A percentile compares a stretch with the other conserved stretches of the same genome.
These are phyloP conservation scores for Microctenopoma stevenorrisi DNA, from an alignment of 2,797 vertebrate species.

Conservation along the genomic window DNA sequence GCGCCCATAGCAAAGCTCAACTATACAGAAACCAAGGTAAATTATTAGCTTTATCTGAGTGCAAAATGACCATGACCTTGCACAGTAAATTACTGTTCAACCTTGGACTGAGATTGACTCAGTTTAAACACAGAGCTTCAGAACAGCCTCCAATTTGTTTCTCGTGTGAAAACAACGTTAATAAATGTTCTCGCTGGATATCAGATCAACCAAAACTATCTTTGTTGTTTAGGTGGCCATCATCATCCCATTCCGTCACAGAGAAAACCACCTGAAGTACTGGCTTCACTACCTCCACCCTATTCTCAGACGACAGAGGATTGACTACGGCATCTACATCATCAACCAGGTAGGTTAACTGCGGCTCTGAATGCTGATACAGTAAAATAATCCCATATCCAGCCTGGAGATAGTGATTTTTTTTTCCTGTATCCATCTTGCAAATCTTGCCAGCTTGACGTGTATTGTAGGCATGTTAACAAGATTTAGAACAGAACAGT, in stretches of 20 bases:
- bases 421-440: not conserved
- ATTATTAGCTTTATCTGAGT: conserved; percentile 1
- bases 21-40: conserved; percentile 35
- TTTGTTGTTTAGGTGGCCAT: conserved; percentile 86
- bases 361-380: not conserved
- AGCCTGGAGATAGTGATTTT: no score
- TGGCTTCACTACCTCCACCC: conserved; percentile 99
- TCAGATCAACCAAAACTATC: not conserved
- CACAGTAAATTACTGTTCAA: conserved; percentile 24
- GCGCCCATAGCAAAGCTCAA: not conserved
- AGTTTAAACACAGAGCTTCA: conserved; percentile 19
- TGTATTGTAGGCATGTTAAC: no score
- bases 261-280: conserved; percentile 97
- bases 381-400: no score
- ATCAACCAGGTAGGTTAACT: conserved; percentile 91
- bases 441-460: no score
- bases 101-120: conserved; percentile 31
- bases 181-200: not conserved
- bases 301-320: conserved; percentile 94
- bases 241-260: conserved; percentile 97
- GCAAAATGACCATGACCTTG: conserved; percentile 30
- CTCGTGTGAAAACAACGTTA: not conserved
- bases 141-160: conserved; percentile 6
- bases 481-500: no score
- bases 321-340: conserved; percentile 96